Evolutionary conservation across 2,113 vertebrate genomes (phyloP).

Genomic region (Actenoides lindsayi): DNA sequence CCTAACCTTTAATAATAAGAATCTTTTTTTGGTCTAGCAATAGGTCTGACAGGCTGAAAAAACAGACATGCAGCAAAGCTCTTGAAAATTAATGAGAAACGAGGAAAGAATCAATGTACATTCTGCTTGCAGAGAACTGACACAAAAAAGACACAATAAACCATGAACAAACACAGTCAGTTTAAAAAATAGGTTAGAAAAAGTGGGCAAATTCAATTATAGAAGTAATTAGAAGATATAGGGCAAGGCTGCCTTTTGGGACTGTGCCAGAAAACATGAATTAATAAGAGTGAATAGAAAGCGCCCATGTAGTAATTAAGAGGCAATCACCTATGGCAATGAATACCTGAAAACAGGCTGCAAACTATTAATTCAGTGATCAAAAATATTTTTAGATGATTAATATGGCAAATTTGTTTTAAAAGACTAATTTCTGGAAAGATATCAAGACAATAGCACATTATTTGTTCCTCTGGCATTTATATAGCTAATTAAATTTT

Average conservation of each 20-base stretch:
- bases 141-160: conserved; percentile 99
- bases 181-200: conserved; percentile 98
- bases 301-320: conserved; percentile 98
- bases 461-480: conserved; percentile 95
- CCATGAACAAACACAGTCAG: conserved; percentile 98
- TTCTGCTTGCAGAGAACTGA: conserved; percentile 92
- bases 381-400: conserved; percentile 99
- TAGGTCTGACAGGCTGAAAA: conserved; percentile 84
- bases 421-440: conserved; percentile 99
- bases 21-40: conserved; percentile 78
- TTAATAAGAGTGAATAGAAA: conserved; percentile 98
- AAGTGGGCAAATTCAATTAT: conserved; percentile 99
- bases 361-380: conserved; percentile 99
- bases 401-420: conserved; percentile 99
- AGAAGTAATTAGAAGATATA: conserved; percentile 99
- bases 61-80: conserved; percentile 86
- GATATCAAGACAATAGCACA: conserved; percentile 98
- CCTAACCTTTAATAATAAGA: conserved; percentile 88
- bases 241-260: conserved; percentile 96
- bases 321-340: conserved; percentile 99
- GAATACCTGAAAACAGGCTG: conserved; percentile 92
- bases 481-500: conserved; percentile 99
- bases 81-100: conserved; percentile 94
- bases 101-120: conserved; percentile 90
- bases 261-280: conserved; percentile 97